Evolutionary conservation across 2,888 invertebrate genomes (phyloP), one percentile per base, ranked within the genome.

Genomic region (Lepidocyrtoides sp.): DNA sequence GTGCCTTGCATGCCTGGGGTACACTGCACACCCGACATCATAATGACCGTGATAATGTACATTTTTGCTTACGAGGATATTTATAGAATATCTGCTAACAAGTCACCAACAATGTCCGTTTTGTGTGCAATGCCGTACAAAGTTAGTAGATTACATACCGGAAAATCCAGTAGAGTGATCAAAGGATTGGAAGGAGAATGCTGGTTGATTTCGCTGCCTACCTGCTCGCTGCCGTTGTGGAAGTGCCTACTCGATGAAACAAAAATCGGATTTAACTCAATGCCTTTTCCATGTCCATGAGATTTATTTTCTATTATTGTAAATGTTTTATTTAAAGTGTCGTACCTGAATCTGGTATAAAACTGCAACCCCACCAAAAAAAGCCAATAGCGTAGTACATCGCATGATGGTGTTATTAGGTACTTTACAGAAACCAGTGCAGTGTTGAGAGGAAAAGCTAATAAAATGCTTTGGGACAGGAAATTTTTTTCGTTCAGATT

Each of bases 171-270:
- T 29, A 4, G 77, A 63, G 8, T 86, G 86, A 29, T 86, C 86
- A 77, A 86, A 86, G 12, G 77, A 41, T 57, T 86, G 86, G n/a
- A 86, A 86, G 1, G 86, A 86, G 44, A 77, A 60, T 26, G 66
- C 60, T 60, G 86, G 77, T 44, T 63, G 54, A 2, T 29, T 20
- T 0, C 29, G 26, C 0, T 44, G 75, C 14, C 41, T 20, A 8
- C 17, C 54, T 26, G 29, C n/a, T 48, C 54, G 48, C 8, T 57
- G 57, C 8, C 54, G 75, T 60, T 83, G 83, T 54, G 17, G 86
- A 4, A 29, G 75, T 12, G 72, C 77, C 86, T 86, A 32, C n/a
- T 7, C 63, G 29, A 36, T n/a, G 41, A 69, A 69, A 41, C 2
- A 20, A 36, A 63, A 63, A 63, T 17, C 63, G 57, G 8, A 17